Conservation (phyloP, 2,797 vertebrate genomes). For the Anableps anableps region DNA sequence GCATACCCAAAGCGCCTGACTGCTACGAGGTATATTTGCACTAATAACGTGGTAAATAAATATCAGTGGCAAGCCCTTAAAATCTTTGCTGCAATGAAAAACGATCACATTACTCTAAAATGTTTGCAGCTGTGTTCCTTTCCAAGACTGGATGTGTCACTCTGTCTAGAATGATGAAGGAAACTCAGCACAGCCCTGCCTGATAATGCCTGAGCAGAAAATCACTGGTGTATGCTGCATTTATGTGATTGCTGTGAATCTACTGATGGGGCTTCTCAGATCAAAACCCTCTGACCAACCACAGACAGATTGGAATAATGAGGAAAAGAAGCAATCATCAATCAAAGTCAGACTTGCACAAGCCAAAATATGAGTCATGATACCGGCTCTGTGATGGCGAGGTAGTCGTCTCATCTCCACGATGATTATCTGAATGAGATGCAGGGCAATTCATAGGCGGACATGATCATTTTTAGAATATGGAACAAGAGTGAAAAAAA, state of each 20-base stretch:
- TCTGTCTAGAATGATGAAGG: background rate
- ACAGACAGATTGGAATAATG: slow-evolving; percentile 3
- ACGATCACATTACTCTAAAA: background rate
- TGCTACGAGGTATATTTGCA: background rate
- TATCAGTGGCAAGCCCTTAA: background rate
- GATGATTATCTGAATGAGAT: slow-evolving; percentile 23
- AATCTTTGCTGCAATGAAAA: background rate
- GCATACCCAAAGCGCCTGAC: background rate
- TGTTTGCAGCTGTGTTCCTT: background rate
- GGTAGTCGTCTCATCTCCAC: slow-evolving; percentile 18
- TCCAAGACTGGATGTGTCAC: background rate
- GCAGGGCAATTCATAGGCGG: background rate
- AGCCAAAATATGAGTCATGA: slow-evolving; percentile 23
- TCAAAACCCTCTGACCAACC: slow-evolving; percentile 12
- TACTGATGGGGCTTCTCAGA: background rate
- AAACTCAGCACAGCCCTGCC: background rate
- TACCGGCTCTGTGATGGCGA: background rate
- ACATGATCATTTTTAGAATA: slow-evolving; percentile 21
- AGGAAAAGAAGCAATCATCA: slow-evolving; percentile 26
- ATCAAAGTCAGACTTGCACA: slow-evolving; percentile 35
- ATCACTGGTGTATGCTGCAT: background rate
- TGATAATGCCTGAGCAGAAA: background rate
- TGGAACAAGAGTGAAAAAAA: slow-evolving; percentile 18
- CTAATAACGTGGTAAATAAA: background rate
- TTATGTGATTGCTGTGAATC: background rate